Base-by-base conservation (phyloP, 2,113 vertebrate species). In the Cynoglossus semilaevis region DNA sequence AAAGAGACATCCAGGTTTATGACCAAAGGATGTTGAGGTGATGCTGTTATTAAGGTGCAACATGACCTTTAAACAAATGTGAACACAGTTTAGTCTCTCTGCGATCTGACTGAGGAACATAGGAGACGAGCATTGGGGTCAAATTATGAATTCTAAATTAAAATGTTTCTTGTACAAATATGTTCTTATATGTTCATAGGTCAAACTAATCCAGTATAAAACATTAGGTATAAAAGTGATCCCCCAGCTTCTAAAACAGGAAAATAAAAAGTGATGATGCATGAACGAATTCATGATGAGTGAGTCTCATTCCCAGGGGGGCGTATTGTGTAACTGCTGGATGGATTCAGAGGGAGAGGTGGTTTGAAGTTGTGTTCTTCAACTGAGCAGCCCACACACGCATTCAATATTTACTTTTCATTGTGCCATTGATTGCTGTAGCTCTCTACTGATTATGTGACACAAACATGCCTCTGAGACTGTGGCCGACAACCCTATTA, bases 311-410 rank as follows among this genome's bases (percentile, higher is more conserved):
- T 67, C 63, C 63, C 73, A 16, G 67, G 60, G 55, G 67, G 77
- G 62, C 9, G 70, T 68, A 37, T 86, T 89, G 80, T 84, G 68
- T 86, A 89, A 89, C 80, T 67, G 58, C 64, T 87, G 72, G 63
- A 80, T 65, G 65, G 61, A 72, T 73, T 68, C 43, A 62, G 45
- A 36, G 18, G 56, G 70, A 65, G 76, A 51, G 37, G 79, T 71
- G 73, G 77, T 59, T 53, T 60, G 75, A n/a, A 63, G 62, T 65
- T 54, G 45, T 51, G 46, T 62, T 59, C 66, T 77, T 58, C 70
- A 69, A 73, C 75, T 72, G 72, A 66, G 50, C 37, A 59, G 42
- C 69, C 42, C 63, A 41, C 68, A 41, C 69, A 54, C 57, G 38
- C 49, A 15, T 38, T 34, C 37, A 50, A 44, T 19, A 37, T 52